Evolutionary conservation across 92 coral and sea anemone species (phyloP), one percentile per base, ranked within the genome.

Genomic region (Heteractis magnifica): DNA sequence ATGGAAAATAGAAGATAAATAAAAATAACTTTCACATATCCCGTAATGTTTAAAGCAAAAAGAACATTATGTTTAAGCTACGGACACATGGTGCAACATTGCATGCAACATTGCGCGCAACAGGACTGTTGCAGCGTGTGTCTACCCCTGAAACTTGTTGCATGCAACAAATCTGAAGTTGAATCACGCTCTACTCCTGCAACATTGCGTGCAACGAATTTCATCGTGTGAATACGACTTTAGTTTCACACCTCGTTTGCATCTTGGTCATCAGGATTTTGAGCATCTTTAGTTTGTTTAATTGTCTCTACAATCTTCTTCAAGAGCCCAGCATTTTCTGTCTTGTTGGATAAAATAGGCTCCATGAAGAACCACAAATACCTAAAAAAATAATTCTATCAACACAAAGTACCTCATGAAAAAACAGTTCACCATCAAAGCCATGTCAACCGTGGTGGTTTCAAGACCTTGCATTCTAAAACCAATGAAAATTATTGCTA

Each of bases 301-400:
- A 94, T 88, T 11, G 88, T 96, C 77, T 96, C 99, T n/a, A 94
- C 89, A 13, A 96, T 84, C 75, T 96, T 96, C 82, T 96, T 96
- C 75, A 94, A 51, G 52, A 96, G 92, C 79, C 97, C 93, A 85
- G 86, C 87, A 86, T 96, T 96, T 59, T 94, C 99, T 6, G 98
- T 94, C 85, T 93, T 94, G 49, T 65, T 78, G 65, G 98, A 91
- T 80, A 96, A 82, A 56, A 96, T 86, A 19, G 96, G 94, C 86
- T 96, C 99, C 93, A 96, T 87, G 78, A 96, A 96, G 90, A 96
- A 96, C 97, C 98, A 94, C 76, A 96, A 78, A 77, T 94, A 96
- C 51, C 99, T 96, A 71, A 13, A 73, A 14, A 41, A 64, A 81
- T 2, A 13, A 23, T 6, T 68, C 13, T 5, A 44, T 65, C 10